Conservation (phyloP, 2,113 vertebrate genomes). For the Mionectes macconnelli region DNA sequence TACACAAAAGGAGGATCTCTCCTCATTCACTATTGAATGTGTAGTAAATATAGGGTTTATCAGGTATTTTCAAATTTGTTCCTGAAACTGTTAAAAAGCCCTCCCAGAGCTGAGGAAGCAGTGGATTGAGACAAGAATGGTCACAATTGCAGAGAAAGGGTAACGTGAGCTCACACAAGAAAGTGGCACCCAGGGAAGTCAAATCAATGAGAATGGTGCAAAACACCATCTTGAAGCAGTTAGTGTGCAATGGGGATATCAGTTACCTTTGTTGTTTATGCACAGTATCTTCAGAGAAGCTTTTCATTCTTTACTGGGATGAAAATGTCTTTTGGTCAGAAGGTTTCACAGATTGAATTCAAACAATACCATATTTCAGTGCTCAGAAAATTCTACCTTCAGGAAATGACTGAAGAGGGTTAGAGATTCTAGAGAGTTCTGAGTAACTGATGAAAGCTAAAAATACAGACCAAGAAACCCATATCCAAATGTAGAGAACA, state of each 20-base stretch:
- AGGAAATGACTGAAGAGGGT: neutral
- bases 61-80: neutral
- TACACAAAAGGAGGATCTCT: neutral
- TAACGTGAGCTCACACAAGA: rapidly evolving
- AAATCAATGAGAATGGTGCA: neutral
- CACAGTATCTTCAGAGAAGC: neutral
- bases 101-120: neutral
- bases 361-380: neutral
- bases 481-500: neutral
- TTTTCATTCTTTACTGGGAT: neutral
- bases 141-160: neutral
- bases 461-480: neutral
- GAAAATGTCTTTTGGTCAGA: neutral
- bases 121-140: neutral
- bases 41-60: neutral
- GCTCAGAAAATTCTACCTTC: neutral
- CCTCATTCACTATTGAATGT: neutral
- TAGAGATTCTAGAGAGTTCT: neutral
- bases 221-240: neutral
- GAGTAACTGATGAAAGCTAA: neutral
- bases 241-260: too few relatives aligned
- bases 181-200: neutral
- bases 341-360: neutral
- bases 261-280: neutral
- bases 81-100: neutral